These are phyloP conservation scores for Parnassius mnemosyne DNA, from an alignment of 2,888 invertebrate genomes.

Conservation along the genomic window DNA sequence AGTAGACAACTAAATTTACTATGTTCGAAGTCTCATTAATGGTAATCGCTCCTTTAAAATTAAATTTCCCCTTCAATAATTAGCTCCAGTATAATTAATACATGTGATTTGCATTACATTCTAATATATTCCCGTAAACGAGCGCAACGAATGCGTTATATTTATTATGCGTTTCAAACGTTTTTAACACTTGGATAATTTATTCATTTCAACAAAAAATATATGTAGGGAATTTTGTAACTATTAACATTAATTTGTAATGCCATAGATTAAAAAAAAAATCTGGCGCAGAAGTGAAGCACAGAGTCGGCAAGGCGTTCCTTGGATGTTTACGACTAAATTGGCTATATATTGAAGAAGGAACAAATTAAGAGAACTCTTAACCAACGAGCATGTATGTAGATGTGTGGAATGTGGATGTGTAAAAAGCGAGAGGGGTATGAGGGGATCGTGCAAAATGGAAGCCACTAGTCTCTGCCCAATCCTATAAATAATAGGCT, in stretches of 20 bases:
- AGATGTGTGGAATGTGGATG: too few species aligned
- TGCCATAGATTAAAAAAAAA: not conserved
- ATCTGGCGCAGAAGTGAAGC: too few species aligned
- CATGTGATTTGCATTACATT: constrained; percentile 21
- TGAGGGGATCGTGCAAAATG: too few species aligned
- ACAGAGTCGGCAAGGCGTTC: too few species aligned
- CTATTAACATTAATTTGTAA: not conserved
- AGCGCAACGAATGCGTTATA: constrained; percentile 7
- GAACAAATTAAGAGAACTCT: too few species aligned
- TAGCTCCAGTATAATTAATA: constrained; percentile 19
- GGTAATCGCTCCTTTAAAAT: constrained; percentile 15
- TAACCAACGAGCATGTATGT: too few species aligned
- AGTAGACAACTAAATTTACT: not conserved
- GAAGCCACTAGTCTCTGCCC: too few species aligned
- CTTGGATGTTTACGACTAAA: too few species aligned
- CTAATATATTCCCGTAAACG: constrained; percentile 16
- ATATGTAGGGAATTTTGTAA: constrained; percentile 2
- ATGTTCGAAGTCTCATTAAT: constrained; percentile 1
- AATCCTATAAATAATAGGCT: too few species aligned
- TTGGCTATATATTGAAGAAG: too few species aligned
- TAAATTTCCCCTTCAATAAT: constrained; percentile 17
- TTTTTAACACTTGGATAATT: constrained; percentile 17
- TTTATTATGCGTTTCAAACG: constrained; percentile 7
- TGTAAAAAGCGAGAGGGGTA: too few species aligned
- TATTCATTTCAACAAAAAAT: not conserved